Evolutionary conservation across 2,888 invertebrate genomes (phyloP).

Genomic region (Drosophila hamatofila): DNA sequence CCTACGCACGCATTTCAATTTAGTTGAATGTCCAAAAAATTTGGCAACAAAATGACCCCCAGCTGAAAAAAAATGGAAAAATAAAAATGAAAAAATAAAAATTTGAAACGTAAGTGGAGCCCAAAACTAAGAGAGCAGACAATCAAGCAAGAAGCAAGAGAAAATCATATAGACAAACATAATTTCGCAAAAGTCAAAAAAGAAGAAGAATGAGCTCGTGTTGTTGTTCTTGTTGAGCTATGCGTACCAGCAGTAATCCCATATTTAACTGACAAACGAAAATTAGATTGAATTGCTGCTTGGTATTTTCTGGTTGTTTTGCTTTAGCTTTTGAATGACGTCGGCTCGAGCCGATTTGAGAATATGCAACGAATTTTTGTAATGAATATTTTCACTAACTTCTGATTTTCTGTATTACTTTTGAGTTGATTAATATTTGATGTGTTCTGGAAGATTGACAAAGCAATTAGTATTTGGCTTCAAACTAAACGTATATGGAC

Average conservation of each 20-base stretch:
- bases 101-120: constrained; percentile 34
- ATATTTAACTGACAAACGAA: constrained; percentile 47
- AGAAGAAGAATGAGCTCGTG: neutral
- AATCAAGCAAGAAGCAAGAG: constrained; percentile 5
- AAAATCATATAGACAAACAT: constrained; percentile 48
- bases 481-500: neutral
- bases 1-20: constrained; percentile 54
- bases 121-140: constrained; percentile 21
- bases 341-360: neutral
- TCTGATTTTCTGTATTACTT: neutral
- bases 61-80: constrained; percentile 4
- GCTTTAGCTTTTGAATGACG: neutral
- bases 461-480: neutral
- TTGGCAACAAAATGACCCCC: constrained; percentile 44
- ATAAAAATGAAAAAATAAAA: constrained; percentile 26
- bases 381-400: neutral
- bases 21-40: constrained; percentile 56
- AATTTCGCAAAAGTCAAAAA: constrained; percentile 42
- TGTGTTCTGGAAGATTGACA: neutral
- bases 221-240: constrained; percentile 3
- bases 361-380: constrained; percentile 12
- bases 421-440: neutral
- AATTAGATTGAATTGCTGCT: constrained; percentile 33
- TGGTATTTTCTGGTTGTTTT: neutral
- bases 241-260: constrained; percentile 53